Conservation (phyloP, 1,140 invertebrate genomes). For the Atta cephalotes region DNA sequence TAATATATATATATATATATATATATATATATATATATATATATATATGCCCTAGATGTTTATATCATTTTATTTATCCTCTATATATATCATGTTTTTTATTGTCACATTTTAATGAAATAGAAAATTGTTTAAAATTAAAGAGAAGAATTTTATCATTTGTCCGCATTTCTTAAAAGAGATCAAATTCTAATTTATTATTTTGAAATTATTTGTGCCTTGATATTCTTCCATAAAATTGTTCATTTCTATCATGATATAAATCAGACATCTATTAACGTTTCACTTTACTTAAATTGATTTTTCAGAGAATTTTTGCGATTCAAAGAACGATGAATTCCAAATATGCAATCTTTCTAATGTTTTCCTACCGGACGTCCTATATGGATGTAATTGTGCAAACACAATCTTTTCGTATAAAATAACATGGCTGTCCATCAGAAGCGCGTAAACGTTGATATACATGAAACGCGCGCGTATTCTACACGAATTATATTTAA, state of each 20-base stretch:
- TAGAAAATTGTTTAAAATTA: not conserved
- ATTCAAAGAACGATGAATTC: not conserved
- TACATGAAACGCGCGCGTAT: not conserved
- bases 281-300: not conserved
- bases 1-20: too few relatives aligned
- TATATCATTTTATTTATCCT: too few relatives aligned
- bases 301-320: not conserved
- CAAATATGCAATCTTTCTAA: not conserved
- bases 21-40: too few relatives aligned
- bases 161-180: not conserved
- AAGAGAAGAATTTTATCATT: not conserved
- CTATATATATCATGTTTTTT: too few relatives aligned
- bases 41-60: too few relatives aligned
- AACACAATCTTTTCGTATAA: conserved; percentile 5
- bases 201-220: not conserved
- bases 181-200: not conserved
- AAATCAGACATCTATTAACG: not conserved
- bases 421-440: conserved; percentile 26
- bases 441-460: not conserved
- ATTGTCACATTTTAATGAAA: not conserved
- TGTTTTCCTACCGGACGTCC: not conserved
- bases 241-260: not conserved
- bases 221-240: not conserved
- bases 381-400: conserved; percentile 14
- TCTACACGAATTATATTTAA: conserved; percentile 19